Base-by-base conservation (phyloP, 2,888 invertebrate genomes). In the Scaptomyza tumidula region DNA sequence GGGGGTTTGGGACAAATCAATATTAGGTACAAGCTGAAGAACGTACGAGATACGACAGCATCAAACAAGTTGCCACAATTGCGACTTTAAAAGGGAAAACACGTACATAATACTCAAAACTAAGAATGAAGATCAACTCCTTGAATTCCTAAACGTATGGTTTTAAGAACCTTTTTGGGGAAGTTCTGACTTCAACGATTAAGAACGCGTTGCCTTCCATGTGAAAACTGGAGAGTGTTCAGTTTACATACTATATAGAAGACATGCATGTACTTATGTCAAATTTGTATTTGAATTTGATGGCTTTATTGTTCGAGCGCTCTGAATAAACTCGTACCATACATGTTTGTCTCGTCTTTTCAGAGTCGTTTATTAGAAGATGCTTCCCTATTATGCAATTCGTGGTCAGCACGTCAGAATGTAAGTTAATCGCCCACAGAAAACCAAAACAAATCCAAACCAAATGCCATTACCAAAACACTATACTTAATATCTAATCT, bases 301-400 rank as follows among this genome's bases (percentile, higher is more conserved):
- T 71, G 29, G 31, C 10, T 31, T 16, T 43, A 43, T 13, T 48
- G 19, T 43, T 13, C 33, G 13, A 6, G 16, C 33, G 33, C 56
- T 57, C 56, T 57, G 53, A 64, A 44, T 48, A 59, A 49, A 48
- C 43, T 59, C 75, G 48, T 49, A 67, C 72, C 75, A 45, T 53
- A 72, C 72, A 71, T 79, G 77, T 75, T 83, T 83, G 83, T 85
- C 81, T 86, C 85, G 67, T 77, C 81, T 78, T 96, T 95, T 84
- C 96, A 97, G 97, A 96, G 96, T 93, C 96, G 97, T 91, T 96
- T 97, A 93, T 93, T 97, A 93, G 97, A 97, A 93, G 97, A 97
- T 93, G 96, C 96, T 80, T 96, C 97, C 90, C 94, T 97, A 92
- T 96, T 97, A 96, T 97, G 97, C 94, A 97, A 97, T 93, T 96